Percentiles rank a stretch among this genome's conserved stretches.
Conservation (phyloP, 1,140 invertebrate species). For the Nilaparvata lugens region DNA sequence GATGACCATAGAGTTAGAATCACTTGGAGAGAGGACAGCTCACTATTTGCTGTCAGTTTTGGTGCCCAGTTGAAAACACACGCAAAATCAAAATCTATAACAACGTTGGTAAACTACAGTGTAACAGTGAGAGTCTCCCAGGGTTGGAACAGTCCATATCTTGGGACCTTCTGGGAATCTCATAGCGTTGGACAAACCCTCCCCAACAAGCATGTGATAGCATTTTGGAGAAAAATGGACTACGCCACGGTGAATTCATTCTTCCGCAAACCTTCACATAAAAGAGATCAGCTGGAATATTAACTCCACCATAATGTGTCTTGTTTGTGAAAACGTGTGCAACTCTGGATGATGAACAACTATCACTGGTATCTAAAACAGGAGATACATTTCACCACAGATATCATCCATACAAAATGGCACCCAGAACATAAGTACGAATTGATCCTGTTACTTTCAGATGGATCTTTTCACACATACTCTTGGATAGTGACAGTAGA, state of each 20-base stretch:
- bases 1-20: constrained; percentile 50
- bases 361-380: constrained; percentile 90
- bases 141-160: constrained; percentile 41
- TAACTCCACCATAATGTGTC: constrained; percentile 64
- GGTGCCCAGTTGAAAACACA: constrained; percentile 34
- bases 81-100: constrained; percentile 63
- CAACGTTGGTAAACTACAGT: constrained; percentile 59
- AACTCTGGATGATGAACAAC: constrained; percentile 75
- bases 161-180: constrained; percentile 74
- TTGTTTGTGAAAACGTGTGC: constrained; percentile 48
- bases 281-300: constrained; percentile 59
- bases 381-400: constrained; percentile 42
- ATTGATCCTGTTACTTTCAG: constrained; percentile 46
- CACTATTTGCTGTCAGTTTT: constrained; percentile 67
- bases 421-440: constrained; percentile 46
- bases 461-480: constrained; percentile 39
- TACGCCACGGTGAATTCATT: constrained; percentile 73
- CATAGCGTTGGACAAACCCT: constrained; percentile 59
- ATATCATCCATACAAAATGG: constrained; percentile 50
- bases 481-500: constrained; percentile 53
- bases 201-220: constrained; percentile 58
- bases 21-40: constrained; percentile 76
- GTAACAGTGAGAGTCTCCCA: constrained; percentile 57
- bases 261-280: constrained; percentile 44
- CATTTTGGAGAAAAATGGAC: constrained; percentile 90